Conservation (phyloP, 2,888 invertebrate species). For the Stictocephala bisonia region DNA sequence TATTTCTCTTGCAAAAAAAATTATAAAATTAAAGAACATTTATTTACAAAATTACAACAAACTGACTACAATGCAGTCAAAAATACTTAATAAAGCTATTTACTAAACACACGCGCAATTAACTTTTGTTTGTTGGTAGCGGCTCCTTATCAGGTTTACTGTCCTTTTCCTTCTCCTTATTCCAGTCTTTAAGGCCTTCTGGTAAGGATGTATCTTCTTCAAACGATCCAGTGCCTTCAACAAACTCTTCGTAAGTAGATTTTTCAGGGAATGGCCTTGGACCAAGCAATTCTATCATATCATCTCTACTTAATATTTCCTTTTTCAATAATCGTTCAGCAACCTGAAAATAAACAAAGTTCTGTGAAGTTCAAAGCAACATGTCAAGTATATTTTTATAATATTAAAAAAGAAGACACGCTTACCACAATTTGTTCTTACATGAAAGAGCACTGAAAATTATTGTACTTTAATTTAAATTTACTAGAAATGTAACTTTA, state of each 20-base stretch:
- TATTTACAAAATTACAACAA: too few relatives aligned
- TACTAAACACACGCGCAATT: too few relatives aligned
- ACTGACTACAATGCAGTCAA: too few relatives aligned
- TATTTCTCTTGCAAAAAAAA: too few relatives aligned
- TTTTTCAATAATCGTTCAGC: conserved; percentile 90
- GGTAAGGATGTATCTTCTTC: conserved; percentile 97
- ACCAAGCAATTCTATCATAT: conserved; percentile 97
- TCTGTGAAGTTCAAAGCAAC: not conserved
- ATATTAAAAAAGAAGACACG: too few relatives aligned
- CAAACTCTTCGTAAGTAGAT: conserved; percentile 99
- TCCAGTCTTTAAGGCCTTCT: conserved; percentile 96
- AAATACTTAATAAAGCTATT: too few relatives aligned
- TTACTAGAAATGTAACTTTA: too few relatives aligned
- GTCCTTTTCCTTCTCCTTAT: conserved; percentile 70
- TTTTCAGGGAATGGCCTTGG: conserved; percentile 97
- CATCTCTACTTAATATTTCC: conserved; percentile 94
- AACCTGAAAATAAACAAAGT: conserved; percentile 65
- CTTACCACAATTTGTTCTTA: too few relatives aligned
- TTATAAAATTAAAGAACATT: too few relatives aligned
- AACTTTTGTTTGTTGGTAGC: too few relatives aligned
- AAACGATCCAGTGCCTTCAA: conserved; percentile 96
- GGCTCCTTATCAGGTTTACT: not conserved
- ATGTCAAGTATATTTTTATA: not conserved
- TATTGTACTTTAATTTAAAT: too few relatives aligned
- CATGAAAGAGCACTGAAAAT: too few relatives aligned